Evolutionary conservation across 2,113 vertebrate species (phyloP).

Genomic region (Gorsachius goisagi): DNA sequence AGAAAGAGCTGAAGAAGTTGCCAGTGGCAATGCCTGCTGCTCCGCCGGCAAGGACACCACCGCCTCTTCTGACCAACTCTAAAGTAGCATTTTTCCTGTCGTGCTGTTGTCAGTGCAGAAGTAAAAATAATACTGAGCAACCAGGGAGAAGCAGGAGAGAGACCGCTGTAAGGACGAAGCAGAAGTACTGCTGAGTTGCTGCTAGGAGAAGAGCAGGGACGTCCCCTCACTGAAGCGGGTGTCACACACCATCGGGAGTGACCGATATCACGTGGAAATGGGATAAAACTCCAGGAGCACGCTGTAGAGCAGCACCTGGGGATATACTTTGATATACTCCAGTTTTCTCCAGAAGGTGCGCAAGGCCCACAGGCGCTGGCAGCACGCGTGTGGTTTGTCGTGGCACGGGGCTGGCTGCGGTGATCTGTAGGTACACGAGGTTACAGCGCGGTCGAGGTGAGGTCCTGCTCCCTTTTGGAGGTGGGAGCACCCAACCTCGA

Average conservation of each 20-base stretch:
- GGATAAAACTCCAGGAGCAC: neutral
- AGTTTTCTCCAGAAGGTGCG: neutral
- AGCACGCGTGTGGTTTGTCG: fast-evolving
- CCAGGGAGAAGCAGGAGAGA: neutral
- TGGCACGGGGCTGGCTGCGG: neutral
- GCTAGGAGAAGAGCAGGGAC: neutral
- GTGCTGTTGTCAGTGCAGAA: neutral
- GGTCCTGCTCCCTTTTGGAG: neutral
- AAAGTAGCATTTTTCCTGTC: neutral
- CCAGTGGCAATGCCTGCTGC: neutral
- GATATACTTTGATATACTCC: neutral
- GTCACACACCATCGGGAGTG: neutral
- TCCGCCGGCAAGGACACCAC: neutral
- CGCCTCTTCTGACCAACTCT: neutral
- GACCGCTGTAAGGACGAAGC: neutral
- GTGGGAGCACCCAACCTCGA: fast-evolving
- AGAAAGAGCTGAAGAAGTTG: neutral
- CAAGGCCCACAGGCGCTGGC: neutral
- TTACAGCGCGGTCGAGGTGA: fast-evolving
- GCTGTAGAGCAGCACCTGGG: neutral
- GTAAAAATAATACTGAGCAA: neutral
- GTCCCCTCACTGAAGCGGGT: neutral
- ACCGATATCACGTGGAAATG: neutral
- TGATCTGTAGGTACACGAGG: fast-evolving
- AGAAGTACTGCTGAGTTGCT: neutral